Base-by-base conservation (phyloP, 53 echinoderm and acorn worm genomes). In the Antedon mediterranea region DNA sequence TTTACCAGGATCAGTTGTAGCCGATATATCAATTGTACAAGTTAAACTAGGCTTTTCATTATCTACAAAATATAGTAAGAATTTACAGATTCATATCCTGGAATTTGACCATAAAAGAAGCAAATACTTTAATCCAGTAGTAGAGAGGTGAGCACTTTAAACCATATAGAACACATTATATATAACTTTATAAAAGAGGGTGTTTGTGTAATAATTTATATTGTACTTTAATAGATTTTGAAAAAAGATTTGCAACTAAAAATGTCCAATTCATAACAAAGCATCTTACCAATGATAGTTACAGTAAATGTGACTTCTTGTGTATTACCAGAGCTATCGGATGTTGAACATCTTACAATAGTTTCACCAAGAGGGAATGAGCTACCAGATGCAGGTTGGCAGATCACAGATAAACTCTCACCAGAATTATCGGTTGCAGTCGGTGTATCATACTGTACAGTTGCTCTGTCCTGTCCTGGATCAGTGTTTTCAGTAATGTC, bases 371-470 rank as follows among this genome's bases (percentile, higher is more conserved):
- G 43, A 27, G 81, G 81, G 30, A 81, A 81, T 29, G 71, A 8
- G 23, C 70, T 70, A n/a, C 81, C 74, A 30, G 81, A 81, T 5
- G 43, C 43, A 31, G 82, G 75, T 57, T 75, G 75, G 31, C 82
- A 82, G 1, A 75, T 76, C 28, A 75, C 71, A 26, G 76, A 75
- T 82, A 76, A 76, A 32, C 31, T 28, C 3, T 26, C 31, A 20
- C 82, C 82, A 1, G 82, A 82, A 30, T 82, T 82, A 43, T 82
- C 82, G 5, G 31, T 27, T 34, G 82, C 82, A 75, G 82, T 76
- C 28, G 81, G 81, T 33, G 76, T 76, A 31, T 0, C 32, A 43
- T 57, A 82, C 33, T 29, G 31, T 29, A 82, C 82, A 3, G 75
- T 31, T 31, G 82, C 82, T 82, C 44, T 76, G 18, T 75, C 43